phyloP scores from a whole-genome alignment of 1,140 invertebrate genomes.

The Drosophila sulfurigaster region DNA sequence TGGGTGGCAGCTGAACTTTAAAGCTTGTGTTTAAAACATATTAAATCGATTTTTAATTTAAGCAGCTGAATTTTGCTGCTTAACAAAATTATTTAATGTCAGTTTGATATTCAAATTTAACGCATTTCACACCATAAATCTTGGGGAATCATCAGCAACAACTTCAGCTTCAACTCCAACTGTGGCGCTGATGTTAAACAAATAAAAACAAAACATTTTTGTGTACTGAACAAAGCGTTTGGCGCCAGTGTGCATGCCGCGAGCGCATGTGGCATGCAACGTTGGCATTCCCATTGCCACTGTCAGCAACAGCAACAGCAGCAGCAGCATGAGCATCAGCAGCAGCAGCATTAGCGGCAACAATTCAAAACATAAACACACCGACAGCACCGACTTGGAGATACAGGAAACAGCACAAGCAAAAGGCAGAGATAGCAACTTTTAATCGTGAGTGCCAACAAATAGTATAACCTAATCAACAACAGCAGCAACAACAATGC shows the following conservation, averaged over 20 bases:
- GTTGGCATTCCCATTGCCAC: conserved; percentile 60
- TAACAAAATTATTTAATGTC: no score
- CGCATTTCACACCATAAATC: not conserved
- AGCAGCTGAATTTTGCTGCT: no score
- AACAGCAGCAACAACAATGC: conserved; percentile 27
- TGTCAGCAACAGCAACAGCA: conserved; percentile 47
- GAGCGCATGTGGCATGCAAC: conserved; percentile 58
- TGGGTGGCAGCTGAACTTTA: not conserved
- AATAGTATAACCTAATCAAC: conserved; percentile 46
- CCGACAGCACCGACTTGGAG: conserved; percentile 51
- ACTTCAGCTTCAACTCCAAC: not conserved
- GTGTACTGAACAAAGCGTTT: conserved; percentile 72
- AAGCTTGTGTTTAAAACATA: no score
- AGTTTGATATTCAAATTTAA: not conserved
- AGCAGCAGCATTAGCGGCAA: conserved; percentile 11
- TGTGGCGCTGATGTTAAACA: conserved; percentile 17
- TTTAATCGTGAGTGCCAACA: conserved; percentile 64
- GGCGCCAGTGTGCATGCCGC: conserved; percentile 38
- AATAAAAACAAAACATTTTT: conserved; percentile 37
- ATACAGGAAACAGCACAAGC: conserved; percentile 64
- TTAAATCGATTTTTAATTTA: no score
- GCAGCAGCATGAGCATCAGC: conserved; percentile 30
- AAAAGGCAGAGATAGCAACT: conserved; percentile 40
- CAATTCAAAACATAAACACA: conserved; percentile 23
- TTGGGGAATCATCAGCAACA: not conserved